Base-by-base conservation (phyloP, 2,888 invertebrate genomes). In the Athetis lepigone region DNA sequence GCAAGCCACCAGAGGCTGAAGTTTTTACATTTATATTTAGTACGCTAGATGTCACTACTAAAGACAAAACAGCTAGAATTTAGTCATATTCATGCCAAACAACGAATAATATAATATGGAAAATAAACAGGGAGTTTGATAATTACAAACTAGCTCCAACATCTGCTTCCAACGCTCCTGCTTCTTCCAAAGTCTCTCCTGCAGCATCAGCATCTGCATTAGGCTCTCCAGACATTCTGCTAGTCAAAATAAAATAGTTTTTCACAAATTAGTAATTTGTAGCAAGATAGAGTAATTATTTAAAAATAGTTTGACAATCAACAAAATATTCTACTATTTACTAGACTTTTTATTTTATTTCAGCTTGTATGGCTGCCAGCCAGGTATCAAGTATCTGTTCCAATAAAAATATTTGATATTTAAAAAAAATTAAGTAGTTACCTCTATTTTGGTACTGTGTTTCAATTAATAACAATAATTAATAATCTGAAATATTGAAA, bases 61-160 rank as follows among this genome's bases (percentile, higher is more conserved):
- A 3, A 4, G 6, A 25, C 3, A 25, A 25, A 4, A 6, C 8
- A 33, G 33, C 33, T 4, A 13, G 33, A 4, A 33, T 4, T 33
- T 13, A 33, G 13, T 13, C 1, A 11, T 29, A 29, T 8, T 27
- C 27, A 1, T 27, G 27, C 27, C 9, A 2, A 4, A 33, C 1
- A 13, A 13, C 13, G 29, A 29, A 2, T 9, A 13, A 18, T 21
- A 9, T 40, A 13, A 11, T 18, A 19, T 19, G 2, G 19, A 33
- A 65, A 29, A 29, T 29, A 33, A 33, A 33, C 33, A 27, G 0
- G n/a, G 3, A 43, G 27, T 33, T 25, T 16, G 36, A 54, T 23
- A 8, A 87, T 88, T 75, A 94, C 94, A 94, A 94, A 80, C 82
- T 85, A 7, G 94, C 94, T 21, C 94, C 94, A 40, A 93, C 93